phyloP scores from a whole-genome alignment of 2,797 vertebrate genomes.

The Coluber constrictor region DNA sequence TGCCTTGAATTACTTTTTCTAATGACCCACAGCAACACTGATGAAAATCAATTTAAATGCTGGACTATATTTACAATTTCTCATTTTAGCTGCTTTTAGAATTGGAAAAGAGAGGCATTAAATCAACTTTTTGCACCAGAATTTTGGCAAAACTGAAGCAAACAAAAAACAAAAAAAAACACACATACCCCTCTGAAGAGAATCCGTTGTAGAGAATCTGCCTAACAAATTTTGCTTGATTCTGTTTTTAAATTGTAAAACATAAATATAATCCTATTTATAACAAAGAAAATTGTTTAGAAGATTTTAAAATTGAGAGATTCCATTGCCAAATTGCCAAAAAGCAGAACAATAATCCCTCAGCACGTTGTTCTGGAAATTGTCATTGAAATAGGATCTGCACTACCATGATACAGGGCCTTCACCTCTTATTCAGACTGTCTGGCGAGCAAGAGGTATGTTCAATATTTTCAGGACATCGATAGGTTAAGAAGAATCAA shows the following conservation, averaged over 20 bases:
- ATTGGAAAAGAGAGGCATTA: slow-evolving; percentile 73
- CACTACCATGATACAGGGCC: not conserved
- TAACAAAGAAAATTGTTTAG: slow-evolving; percentile 29
- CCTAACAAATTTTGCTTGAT: slow-evolving; percentile 59
- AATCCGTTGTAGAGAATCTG: slow-evolving; percentile 69
- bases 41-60: slow-evolving; percentile 76
- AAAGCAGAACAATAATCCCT: not conserved
- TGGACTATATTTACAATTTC: slow-evolving; percentile 75
- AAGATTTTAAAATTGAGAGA: slow-evolving; percentile 26
- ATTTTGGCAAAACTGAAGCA: slow-evolving; percentile 57
- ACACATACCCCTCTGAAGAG: slow-evolving; percentile 46
- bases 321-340: not conserved
- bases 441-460: not conserved
- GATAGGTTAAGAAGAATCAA: not conserved
- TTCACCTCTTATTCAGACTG: not conserved
- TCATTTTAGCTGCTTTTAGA: slow-evolving; percentile 67
- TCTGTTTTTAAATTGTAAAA: slow-evolving; percentile 53
- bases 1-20: slow-evolving; percentile 68
- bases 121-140: slow-evolving; percentile 72
- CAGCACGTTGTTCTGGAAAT: not conserved
- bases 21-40: slow-evolving; percentile 71
- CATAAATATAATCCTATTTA: slow-evolving; percentile 39
- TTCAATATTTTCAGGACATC: not conserved
- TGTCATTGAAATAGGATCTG: not conserved
- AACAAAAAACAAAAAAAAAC: slow-evolving; percentile 46